These are phyloP conservation scores for Lepidocyrtoides sp. DNA, from an alignment of 2,888 invertebrate genomes.

Conservation along the genomic window DNA sequence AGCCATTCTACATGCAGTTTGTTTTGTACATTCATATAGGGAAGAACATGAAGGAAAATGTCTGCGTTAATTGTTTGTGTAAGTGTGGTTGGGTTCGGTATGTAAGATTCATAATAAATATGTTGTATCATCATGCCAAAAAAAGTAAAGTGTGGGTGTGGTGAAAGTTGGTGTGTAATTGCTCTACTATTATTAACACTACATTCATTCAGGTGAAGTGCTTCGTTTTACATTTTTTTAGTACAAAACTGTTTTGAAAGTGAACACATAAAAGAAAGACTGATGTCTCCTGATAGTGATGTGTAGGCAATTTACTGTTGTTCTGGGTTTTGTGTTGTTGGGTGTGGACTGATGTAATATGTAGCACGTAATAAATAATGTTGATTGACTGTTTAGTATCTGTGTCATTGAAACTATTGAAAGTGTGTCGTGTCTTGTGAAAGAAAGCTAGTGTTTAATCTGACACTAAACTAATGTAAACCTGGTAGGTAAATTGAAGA, in stretches of 20 bases:
- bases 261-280: background rate
- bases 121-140: background rate
- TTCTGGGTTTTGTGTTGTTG: background rate
- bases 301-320: conserved; percentile 1
- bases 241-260: background rate
- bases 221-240: conserved; percentile 4
- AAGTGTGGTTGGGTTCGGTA: background rate
- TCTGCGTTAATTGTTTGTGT: conserved; percentile 45
- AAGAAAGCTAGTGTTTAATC: background rate
- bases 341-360: background rate
- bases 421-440: background rate
- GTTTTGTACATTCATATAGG: conserved; percentile 8
- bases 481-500: background rate
- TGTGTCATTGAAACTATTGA: conserved; percentile 28
- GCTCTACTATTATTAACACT: conserved; percentile 2
- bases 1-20: conserved; percentile 35
- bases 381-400: background rate
- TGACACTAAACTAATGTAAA: background rate
- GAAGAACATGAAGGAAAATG: background rate
- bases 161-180: conserved; percentile 42
- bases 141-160: background rate
- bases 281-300: conserved; percentile 70
- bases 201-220: conserved; percentile 1
- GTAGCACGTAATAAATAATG: background rate
- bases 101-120: conserved; percentile 10